These are phyloP conservation scores for Delphinapterus leucas DNA, from an alignment of 2,113 vertebrate genomes.

Conservation along the genomic window DNA sequence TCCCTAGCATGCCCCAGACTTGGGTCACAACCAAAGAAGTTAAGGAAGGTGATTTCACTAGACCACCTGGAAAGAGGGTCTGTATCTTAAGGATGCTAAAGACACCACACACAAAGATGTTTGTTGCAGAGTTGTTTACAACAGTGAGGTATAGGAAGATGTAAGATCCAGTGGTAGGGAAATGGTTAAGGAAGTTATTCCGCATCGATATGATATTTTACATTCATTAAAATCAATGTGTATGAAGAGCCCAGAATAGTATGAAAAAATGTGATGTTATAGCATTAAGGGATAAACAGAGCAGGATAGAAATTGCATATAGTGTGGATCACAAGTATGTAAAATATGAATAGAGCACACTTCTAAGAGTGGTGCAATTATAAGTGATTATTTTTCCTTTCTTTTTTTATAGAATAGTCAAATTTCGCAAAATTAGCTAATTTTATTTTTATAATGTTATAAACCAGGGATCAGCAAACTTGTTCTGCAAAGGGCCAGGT, in stretches of 20 bases:
- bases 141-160: not conserved
- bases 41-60: not conserved
- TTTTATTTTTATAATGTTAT: not conserved
- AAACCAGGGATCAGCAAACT: not conserved
- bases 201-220: not conserved
- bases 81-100: not conserved
- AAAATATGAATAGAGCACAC: not conserved
- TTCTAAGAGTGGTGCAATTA: not conserved
- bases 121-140: fast-evolving
- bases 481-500: not conserved
- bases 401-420: not conserved
- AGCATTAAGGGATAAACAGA: not conserved
- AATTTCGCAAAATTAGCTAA: not conserved
- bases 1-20: not conserved
- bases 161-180: fast-evolving
- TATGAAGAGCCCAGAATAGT: not conserved
- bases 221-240: not conserved
- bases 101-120: too few relatives aligned
- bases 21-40: not conserved
- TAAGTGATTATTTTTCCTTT: not conserved
- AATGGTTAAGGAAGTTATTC: not conserved
- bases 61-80: not conserved
- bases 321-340: not conserved
- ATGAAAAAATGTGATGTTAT: not conserved
- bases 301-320: not conserved